Conservation (phyloP, 2,797 vertebrate species). For the Rhynchotus rufescens region DNA sequence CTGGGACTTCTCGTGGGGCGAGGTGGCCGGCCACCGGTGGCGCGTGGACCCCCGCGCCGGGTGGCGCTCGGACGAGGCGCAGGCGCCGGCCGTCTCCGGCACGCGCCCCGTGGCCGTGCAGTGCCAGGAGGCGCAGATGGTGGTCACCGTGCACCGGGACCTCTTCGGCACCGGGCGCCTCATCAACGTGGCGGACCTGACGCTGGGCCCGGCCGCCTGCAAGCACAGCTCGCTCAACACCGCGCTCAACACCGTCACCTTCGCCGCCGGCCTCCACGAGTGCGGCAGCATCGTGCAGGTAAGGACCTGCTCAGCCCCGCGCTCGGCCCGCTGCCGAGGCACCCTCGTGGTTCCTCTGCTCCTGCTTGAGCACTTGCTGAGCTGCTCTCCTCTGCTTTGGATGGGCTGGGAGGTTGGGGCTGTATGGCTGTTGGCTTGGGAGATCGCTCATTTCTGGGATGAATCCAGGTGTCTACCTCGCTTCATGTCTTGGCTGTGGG, state of each 20-base stretch:
- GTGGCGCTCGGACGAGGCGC: background rate
- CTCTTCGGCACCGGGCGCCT: slow-evolving; percentile 74
- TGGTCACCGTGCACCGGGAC: slow-evolving; percentile 70
- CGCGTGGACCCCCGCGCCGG: background rate
- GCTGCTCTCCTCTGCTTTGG: background rate
- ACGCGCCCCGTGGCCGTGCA: slow-evolving; percentile 31
- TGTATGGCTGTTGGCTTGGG: background rate
- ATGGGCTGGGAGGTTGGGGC: background rate
- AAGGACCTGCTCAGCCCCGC: background rate
- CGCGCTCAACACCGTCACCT: background rate
- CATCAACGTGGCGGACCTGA: slow-evolving; percentile 52
- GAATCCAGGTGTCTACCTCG: background rate
- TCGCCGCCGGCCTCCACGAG: slow-evolving; percentile 68
- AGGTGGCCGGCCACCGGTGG: fast-evolving
- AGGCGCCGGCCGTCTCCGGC: background rate
- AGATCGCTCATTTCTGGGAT: background rate
- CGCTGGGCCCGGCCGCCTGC: slow-evolving; percentile 63
- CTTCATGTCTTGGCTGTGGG: background rate
- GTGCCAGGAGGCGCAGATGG: slow-evolving; percentile 76
- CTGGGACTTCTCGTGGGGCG: background rate
- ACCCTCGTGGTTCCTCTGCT: background rate
- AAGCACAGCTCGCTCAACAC: background rate
- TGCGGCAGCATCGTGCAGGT: slow-evolving; percentile 77
- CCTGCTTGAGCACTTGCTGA: background rate
- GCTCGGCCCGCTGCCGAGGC: too few species aligned